Evolutionary conservation across 1,140 invertebrate species (phyloP).

Genomic region (Temnothorax longispinosus): DNA sequence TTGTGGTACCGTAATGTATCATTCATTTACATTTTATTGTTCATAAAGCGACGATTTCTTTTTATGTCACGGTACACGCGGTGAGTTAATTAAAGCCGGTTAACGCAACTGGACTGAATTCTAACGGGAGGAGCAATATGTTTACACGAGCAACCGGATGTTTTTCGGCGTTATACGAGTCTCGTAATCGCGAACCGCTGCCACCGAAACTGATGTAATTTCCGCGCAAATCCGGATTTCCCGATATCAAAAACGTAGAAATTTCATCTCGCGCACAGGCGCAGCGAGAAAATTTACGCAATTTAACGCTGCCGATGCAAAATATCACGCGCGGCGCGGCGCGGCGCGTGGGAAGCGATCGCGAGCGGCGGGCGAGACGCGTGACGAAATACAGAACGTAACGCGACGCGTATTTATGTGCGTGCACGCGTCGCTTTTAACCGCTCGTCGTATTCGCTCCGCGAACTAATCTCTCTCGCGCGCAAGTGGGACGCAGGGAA

Average conservation of each 20-base stretch:
- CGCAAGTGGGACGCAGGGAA: constrained; percentile 31
- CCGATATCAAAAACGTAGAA: neutral
- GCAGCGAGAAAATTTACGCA: neutral
- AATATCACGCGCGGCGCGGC: neutral
- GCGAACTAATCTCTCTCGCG: constrained; percentile 34
- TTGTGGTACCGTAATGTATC: neutral
- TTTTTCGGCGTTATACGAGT: neutral
- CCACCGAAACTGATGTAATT: neutral
- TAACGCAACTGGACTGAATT: constrained; percentile 9
- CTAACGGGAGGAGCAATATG: neutral
- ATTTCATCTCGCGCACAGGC: no score
- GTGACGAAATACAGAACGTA: constrained; percentile 32
- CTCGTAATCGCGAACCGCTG: neutral
- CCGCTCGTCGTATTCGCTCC: constrained; percentile 10
- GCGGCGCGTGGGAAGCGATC: neutral
- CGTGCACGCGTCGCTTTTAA: constrained; percentile 20
- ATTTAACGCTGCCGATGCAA: constrained; percentile 1
- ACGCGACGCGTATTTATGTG: constrained; percentile 6
- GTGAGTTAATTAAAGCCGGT: constrained; percentile 29
- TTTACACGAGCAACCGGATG: neutral
- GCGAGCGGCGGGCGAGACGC: neutral
- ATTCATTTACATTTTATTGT: constrained; percentile 18
- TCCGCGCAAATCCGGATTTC: neutral
- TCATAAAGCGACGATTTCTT: neutral
- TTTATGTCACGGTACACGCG: neutral